Evolutionary conservation across 1,140 invertebrate species (phyloP), one percentile per base, ranked within the genome.

Genomic region (Grapholita molesta): DNA sequence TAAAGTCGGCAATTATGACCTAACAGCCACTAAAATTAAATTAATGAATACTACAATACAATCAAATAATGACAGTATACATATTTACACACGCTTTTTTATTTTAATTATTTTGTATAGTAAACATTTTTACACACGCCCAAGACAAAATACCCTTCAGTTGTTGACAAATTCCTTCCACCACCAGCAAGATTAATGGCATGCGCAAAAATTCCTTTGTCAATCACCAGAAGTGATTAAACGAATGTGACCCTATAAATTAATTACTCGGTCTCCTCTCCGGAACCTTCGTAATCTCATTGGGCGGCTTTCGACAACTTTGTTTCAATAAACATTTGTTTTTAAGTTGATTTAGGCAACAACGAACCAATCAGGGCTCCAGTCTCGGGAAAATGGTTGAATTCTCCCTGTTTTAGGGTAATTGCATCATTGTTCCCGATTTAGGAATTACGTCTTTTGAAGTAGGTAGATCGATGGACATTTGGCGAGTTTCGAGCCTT

Each of bases 251-350:
- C 9, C 28, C 55, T 30, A 61, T 61, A 61, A 61, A 61, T 61
- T 61, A 61, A 61, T 61, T 61, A 61, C 53, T 57, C n/a, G n/a
- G n/a, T n/a, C n/a, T n/a, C n/a, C n/a, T n/a, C n/a, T 23, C 15
- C 53, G 25, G 53, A 28, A 25, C 55, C 55, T 61, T n/a, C 25
- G 21, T 30, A 61, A 61, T 61, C 55, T 30, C 55, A 61, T 61
- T 61, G 53, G 53, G 55, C 24, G 55, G 21, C 55, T 61, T 15
- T 61, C 28, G 32, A 30, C 55, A 61, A 61, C 24, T 61, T 61
- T 61, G 55, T 61, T 61, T 61, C 28, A 0, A 61, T 61, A 61
- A 61, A 61, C 55, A 61, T 61, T 61, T 61, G 55, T 61, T 61
- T 61, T 61, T 61, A 61, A 61, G 55, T 61, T 30, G 55, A 61